Evolutionary conservation across 1,140 invertebrate genomes (phyloP).

Genomic region (Gerris buenoi): DNA sequence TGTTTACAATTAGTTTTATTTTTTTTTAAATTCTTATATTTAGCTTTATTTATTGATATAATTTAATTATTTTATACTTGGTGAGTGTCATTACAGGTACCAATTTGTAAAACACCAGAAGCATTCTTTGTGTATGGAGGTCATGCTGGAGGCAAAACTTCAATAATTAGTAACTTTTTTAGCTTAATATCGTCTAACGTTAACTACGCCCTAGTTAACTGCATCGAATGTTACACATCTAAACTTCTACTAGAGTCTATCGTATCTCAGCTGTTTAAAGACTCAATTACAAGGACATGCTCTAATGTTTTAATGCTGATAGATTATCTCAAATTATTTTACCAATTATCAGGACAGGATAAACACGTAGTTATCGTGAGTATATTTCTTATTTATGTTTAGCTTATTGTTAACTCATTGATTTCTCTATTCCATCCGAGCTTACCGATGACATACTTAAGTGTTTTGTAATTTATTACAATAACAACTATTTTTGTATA

Average conservation of each 20-base stretch:
- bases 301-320: not conserved
- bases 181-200: constrained; percentile 38
- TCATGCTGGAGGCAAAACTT: constrained; percentile 63
- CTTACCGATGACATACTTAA: too few relatives aligned
- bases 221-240: constrained; percentile 60
- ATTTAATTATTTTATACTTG: not conserved
- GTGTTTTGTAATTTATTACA: too few relatives aligned
- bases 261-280: constrained; percentile 39
- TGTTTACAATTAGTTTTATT: too few relatives aligned
- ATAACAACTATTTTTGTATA: too few relatives aligned
- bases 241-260: constrained; percentile 65
- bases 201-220: constrained; percentile 54
- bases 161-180: constrained; percentile 40
- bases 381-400: too few relatives aligned
- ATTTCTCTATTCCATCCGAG: too few relatives aligned
- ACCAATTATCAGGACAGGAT: not conserved
- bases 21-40: not conserved
- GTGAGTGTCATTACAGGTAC: not conserved
- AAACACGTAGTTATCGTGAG: not conserved
- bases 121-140: constrained; percentile 60
- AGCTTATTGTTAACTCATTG: too few relatives aligned
- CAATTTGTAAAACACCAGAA: constrained; percentile 4
- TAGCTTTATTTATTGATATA: not conserved
- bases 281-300: not conserved
- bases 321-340: not conserved